Percentiles rank a stretch among this genome's conserved stretches.
These are phyloP conservation scores for Euschistus heros DNA, from an alignment of 1,140 invertebrate species.

Conservation along the genomic window DNA sequence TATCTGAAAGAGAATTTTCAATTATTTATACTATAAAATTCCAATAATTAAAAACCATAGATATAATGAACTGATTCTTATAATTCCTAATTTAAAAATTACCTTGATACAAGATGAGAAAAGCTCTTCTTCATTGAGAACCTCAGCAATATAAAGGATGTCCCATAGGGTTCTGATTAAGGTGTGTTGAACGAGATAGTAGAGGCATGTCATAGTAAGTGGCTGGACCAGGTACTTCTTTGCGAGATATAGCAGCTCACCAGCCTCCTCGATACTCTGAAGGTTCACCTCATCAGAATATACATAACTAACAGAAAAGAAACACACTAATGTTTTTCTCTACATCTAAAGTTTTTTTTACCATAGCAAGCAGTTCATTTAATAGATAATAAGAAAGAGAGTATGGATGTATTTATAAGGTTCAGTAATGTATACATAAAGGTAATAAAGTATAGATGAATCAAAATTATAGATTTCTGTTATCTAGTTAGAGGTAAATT, in stretches of 20 bases:
- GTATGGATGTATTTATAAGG: too few species aligned
- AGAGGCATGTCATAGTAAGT: conserved; percentile 25
- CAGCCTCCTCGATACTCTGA: conserved; percentile 30
- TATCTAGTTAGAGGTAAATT: too few species aligned
- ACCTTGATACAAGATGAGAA: conserved; percentile 27
- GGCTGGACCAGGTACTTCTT: conserved; percentile 34
- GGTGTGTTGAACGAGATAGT: conserved; percentile 23
- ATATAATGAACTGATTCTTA: not conserved
- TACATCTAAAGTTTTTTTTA: too few species aligned
- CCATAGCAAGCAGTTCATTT: too few species aligned
- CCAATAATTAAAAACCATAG: not conserved
- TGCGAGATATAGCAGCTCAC: conserved; percentile 32
- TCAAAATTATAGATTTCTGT: too few species aligned
- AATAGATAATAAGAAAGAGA: too few species aligned
- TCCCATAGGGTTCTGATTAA: conserved; percentile 27
- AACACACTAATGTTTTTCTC: too few species aligned
- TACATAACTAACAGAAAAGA: conserved; percentile 29
- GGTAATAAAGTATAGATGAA: too few species aligned
- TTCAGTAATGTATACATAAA: too few species aligned
- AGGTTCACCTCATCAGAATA: conserved; percentile 33
- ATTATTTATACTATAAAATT: not conserved
- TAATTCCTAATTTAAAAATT: not conserved
- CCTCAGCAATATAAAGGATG: conserved; percentile 26
- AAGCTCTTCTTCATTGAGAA: conserved; percentile 26
- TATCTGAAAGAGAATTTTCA: not conserved